Base-by-base conservation (phyloP, 2,113 vertebrate genomes). In the Eleginops maclovinus region DNA sequence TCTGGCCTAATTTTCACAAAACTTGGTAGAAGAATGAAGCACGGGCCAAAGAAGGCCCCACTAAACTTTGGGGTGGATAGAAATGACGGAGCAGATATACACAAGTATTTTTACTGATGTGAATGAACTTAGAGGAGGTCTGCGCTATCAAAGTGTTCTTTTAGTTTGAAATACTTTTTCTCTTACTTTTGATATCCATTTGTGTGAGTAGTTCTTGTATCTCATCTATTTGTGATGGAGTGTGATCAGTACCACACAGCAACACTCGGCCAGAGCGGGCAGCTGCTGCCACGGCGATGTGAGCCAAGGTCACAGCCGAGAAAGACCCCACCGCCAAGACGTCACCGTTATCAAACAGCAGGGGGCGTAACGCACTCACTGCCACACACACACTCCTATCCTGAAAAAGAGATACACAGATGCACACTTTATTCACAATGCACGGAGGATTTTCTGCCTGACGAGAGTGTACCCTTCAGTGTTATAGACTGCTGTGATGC, bases 331-430 rank as follows among this genome's bases (percentile, higher is more conserved):
- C 95, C 84, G 97, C 75, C 79, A 99, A 77, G 64, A 98, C 43
- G 8, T 97, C 96, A 0, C 91, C 92, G 3, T 91, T 93, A 15
- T 89, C 83, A 49, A 88, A 93, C 94, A 97, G 8, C 84, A 97
- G 94, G 0, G 94, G 94, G 66, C 85, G 94, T 9, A 95, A 91
- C 5, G 93, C 93, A 44, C 94, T 96, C 0, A 95, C 96, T 26
- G 96, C 96, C 6, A 99, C 86, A 72, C 95, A 96, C 86, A 96
- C 94, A 81, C 95, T 96, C 87, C 96, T 97, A 85, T 98, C 97
- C 98, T 98, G 83, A 8, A 36, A 13, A 24, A 46, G 14, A 46
- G 40, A 83, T 17, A 80, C 31, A 40, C 16, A 59, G 0, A 9
- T 9, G 40, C n/a, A 77, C 26, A 9, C 15, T 7, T 51, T 60